phyloP scores from a whole-genome alignment of 2,797 vertebrate species.

The Danio aesculapii region DNA sequence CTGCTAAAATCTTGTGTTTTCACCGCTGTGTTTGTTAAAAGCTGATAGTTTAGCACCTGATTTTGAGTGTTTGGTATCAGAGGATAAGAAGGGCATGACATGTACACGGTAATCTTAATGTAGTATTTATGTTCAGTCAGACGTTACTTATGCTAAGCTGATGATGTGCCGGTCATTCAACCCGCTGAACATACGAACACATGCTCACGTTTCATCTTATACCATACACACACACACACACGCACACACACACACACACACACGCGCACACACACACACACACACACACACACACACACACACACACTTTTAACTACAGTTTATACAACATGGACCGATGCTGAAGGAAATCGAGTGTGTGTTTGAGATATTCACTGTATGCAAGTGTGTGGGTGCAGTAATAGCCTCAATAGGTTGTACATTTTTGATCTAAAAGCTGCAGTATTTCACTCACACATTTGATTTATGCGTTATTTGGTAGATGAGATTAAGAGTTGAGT shows the following conservation, averaged over 20 bases:
- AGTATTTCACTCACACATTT: background rate
- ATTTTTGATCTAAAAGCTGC: background rate
- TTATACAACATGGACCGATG: background rate
- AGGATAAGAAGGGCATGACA: constrained; percentile 9
- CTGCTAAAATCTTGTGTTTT: background rate
- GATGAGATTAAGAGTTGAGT: too few relatives aligned
- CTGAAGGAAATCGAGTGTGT: background rate
- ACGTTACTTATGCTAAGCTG: constrained; percentile 45
- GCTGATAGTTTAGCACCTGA: background rate
- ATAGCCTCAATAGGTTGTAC: background rate
- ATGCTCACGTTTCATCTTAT: background rate
- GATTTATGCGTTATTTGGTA: background rate
- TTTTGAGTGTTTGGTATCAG: background rate
- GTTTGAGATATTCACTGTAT: background rate
- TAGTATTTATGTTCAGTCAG: constrained; percentile 51
- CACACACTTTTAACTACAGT: background rate
- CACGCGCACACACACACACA: too few relatives aligned
- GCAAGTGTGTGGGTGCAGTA: background rate
- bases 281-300: too few relatives aligned
- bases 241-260: too few relatives aligned
- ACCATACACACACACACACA: too few relatives aligned
- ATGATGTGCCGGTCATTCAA: constrained; percentile 34
- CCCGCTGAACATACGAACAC: constrained; percentile 16
- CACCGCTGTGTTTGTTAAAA: background rate
- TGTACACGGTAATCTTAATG: constrained; percentile 12